A percentile compares a stretch with the other conserved stretches of the same genome.
phyloP scores from a whole-genome alignment of 2,888 invertebrate species.

The Pyrrhosoma nymphula region DNA sequence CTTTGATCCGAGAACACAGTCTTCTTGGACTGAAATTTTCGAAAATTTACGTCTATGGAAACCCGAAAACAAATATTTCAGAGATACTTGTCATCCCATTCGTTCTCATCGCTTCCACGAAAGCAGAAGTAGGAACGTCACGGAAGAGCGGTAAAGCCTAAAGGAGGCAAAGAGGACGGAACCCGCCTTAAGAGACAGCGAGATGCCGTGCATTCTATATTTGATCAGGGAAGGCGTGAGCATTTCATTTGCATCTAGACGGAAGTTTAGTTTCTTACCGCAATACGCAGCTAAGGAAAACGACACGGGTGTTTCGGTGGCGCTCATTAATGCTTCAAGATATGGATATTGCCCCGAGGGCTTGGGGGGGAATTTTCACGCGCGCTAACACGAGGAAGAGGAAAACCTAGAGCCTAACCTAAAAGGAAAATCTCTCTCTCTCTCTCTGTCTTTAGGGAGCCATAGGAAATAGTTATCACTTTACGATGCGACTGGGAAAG shows the following conservation, averaged over 20 bases:
- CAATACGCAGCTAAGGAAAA: background rate
- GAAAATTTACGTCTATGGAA: background rate
- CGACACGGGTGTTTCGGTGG: background rate
- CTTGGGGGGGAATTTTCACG: background rate
- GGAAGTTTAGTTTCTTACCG: background rate
- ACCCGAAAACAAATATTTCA: slow-evolving; percentile 19
- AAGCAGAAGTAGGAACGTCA: background rate
- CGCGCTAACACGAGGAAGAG: background rate
- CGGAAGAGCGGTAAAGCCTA: background rate
- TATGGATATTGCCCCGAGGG: background rate
- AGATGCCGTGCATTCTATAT: background rate
- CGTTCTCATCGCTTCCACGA: background rate
- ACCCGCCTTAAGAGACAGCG: background rate
- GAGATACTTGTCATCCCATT: background rate
- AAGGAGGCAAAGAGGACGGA: background rate
- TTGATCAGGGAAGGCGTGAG: background rate
- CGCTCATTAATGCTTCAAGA: background rate
- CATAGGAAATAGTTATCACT: background rate
- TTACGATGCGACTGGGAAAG: background rate
- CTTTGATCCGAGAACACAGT: background rate
- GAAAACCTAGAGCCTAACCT: background rate
- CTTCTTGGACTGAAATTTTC: background rate
- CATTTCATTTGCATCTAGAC: slow-evolving; percentile 28
- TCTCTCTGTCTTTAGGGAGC: background rate
- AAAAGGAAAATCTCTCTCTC: too few relatives aligned